A percentile compares a stretch with the other conserved stretches of the same genome.
These are phyloP conservation scores for Rhopalosiphum padi DNA, from an alignment of 1,140 invertebrate species.

Conservation along the genomic window DNA sequence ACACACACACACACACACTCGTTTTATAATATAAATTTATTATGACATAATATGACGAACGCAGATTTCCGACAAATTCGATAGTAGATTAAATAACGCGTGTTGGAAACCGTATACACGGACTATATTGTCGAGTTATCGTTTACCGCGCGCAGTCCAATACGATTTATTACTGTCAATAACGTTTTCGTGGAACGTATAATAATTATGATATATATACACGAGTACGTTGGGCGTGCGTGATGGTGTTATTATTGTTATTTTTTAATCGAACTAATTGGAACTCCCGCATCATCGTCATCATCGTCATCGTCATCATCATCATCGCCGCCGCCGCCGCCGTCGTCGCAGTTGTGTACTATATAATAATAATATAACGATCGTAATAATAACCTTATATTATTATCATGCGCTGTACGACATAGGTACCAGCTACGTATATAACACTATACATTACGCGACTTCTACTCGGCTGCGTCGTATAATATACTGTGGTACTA, in stretches of 20 bases:
- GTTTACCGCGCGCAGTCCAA: background rate
- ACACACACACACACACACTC: background rate
- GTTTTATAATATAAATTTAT: background rate
- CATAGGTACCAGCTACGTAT: background rate
- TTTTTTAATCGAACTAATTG: slow-evolving; percentile 35
- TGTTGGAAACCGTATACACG: background rate
- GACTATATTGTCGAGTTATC: background rate
- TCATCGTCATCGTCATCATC: background rate
- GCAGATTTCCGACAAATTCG: background rate
- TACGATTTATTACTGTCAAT: slow-evolving; percentile 15
- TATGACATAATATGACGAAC: background rate
- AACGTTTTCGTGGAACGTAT: background rate
- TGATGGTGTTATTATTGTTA: slow-evolving; percentile 20
- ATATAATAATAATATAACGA: background rate
- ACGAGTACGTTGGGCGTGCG: background rate
- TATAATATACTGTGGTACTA: too few species aligned
- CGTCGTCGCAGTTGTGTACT: background rate
- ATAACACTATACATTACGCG: background rate
- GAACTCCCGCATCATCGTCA: slow-evolving; percentile 30
- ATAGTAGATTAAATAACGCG: background rate
- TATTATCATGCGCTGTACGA: background rate
- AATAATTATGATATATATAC: background rate
- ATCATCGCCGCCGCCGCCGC: too few species aligned
- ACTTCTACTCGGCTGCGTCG: background rate
- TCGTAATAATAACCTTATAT: background rate